Evolutionary conservation across 2,888 invertebrate genomes (phyloP).

Genomic region (Anaspis maculata): DNA sequence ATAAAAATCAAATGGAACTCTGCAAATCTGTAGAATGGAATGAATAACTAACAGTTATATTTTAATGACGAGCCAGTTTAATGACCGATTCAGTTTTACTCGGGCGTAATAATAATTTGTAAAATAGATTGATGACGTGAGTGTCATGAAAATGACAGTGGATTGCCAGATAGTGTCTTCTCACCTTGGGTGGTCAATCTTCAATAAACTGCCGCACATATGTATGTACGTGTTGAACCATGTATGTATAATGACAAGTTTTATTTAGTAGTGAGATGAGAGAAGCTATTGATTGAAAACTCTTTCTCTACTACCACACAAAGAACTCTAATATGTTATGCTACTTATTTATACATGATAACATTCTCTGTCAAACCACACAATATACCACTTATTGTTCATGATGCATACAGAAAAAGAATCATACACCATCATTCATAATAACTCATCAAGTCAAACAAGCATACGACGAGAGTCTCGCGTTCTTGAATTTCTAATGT

Average conservation of each 20-base stretch:
- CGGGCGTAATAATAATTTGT: slow-evolving; percentile 14
- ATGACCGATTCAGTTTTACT: slow-evolving; percentile 14
- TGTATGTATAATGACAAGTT: slow-evolving; percentile 17
- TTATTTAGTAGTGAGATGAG: slow-evolving; percentile 11
- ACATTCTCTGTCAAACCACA: no score
- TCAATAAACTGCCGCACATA: slow-evolving; percentile 14
- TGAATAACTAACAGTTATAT: slow-evolving; percentile 11
- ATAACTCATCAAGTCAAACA: no score
- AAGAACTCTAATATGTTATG: slow-evolving; percentile 12
- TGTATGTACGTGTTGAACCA: no score
- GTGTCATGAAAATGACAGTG: slow-evolving; percentile 17
- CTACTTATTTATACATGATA: no score
- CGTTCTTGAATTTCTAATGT: no score
- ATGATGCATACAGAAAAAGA: no score
- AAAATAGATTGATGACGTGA: slow-evolving; percentile 17
- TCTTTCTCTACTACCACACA: slow-evolving; percentile 7
- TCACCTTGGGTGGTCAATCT: slow-evolving; percentile 16
- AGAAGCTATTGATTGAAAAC: slow-evolving; percentile 16
- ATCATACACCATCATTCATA: no score
- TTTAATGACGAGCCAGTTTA: slow-evolving; percentile 12
- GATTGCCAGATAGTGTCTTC: slow-evolving; percentile 13
- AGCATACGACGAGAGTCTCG: no score
- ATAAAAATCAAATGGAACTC: no score
- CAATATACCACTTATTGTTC: no score
- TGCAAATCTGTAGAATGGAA: no score